These are phyloP conservation scores for Mastigias papua DNA, from an alignment of 30 jellyfish, hydroid and myxozoan species.

Conservation along the genomic window DNA sequence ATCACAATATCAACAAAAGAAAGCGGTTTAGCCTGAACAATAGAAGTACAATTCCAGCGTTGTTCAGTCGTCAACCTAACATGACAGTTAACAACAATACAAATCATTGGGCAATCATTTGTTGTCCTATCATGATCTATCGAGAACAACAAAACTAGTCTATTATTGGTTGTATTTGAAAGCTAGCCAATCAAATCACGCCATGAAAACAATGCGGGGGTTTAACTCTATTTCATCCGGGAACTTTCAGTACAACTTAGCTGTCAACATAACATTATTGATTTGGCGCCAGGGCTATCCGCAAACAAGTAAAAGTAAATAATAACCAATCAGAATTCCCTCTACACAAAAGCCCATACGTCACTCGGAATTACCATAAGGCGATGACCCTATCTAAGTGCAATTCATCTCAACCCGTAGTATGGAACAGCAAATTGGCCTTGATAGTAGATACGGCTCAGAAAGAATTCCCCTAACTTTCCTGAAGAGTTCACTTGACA, in stretches of 20 bases:
- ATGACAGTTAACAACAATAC: constrained; percentile 47
- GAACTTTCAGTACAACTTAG: constrained; percentile 71
- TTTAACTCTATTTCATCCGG: constrained; percentile 37
- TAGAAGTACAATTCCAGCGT: constrained; percentile 6
- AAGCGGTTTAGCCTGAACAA: constrained; percentile 23
- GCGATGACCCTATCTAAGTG: not conserved
- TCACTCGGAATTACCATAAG: not conserved
- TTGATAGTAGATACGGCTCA: too few relatives aligned
- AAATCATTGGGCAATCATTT: constrained; percentile 16
- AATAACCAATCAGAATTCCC: not conserved
- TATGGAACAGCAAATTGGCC: too few relatives aligned
- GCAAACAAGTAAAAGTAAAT: constrained; percentile 21
- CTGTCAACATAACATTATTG: constrained; percentile 66
- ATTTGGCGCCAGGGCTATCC: constrained; percentile 68
- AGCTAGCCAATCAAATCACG: constrained; percentile 39
- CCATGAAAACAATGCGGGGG: not conserved
- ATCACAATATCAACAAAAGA: constrained; percentile 30
- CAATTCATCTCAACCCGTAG: not conserved
- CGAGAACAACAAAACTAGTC: constrained; percentile 59
- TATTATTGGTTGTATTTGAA: constrained; percentile 36
- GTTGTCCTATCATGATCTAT: not conserved
- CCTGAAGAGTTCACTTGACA: too few relatives aligned
- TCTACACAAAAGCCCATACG: not conserved
- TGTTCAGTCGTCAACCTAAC: constrained; percentile 40
- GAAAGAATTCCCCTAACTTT: not conserved